Evolutionary conservation across 2,113 vertebrate species (phyloP), one percentile per base, ranked within the genome.

Genomic region (Orientallactaga bullata): DNA sequence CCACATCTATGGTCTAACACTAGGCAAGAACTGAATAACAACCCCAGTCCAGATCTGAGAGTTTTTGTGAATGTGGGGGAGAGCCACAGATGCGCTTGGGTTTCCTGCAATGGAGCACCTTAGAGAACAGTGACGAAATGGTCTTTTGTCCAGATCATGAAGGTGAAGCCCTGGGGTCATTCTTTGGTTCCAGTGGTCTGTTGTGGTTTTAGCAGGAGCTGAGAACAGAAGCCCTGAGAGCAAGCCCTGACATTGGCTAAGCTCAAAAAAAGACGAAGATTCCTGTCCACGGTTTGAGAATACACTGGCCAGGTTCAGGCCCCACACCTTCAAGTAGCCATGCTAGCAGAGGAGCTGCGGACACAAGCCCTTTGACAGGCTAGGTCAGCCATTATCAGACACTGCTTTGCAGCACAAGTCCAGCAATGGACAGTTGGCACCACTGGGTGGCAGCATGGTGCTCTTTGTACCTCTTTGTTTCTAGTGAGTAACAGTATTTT

Each of bases 381-480:
- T 0, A 13, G 10, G 2, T 47, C 11, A 5, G 42, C 15, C 18
- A 17, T 2, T 16, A 4, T 0, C 1, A 20, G 68, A 69, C 23
- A n/a, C n/a, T 4, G 15, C 30, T 68, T 17, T 9, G 65, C 32
- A 9, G 30, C 39, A 0, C 6, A 15, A 51, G 26, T 20, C 71
- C 66, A 32, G 72, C 63, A 71, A 39, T 23, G 51, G 65, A 23
- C 78, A 63, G 73, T 42, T 68, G 35, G 9, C 3, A 47, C 86
- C 93, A 51, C 94, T 63, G 26, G 95, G 93, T 63, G 93, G 94
- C 95, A 86, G 94, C 21, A 24, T 69, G 63, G 77, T 0, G 32
- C 2, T 23, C 86, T 24, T 66, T 66, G 65, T 60, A 37, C 10
- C 12, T 35, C 39, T 84, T 87, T 85, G 81, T 81, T 39, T 95